Conservation (phyloP, 1,140 invertebrate species). For the Drosophila pachea region DNA sequence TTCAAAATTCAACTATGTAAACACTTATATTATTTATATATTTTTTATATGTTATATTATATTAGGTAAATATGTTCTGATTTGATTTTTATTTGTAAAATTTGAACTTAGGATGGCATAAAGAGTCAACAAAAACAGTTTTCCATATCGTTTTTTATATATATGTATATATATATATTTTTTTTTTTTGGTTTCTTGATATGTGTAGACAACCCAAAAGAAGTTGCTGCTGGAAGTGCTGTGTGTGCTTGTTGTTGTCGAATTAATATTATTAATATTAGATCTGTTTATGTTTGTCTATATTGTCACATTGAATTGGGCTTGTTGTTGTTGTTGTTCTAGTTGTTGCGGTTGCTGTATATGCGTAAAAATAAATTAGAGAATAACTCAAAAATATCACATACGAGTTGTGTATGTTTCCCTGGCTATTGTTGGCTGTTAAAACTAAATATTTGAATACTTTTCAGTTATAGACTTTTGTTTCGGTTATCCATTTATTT, state of each 20-base stretch:
- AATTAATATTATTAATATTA: slow-evolving; percentile 23
- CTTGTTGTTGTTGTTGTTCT: slow-evolving; percentile 29
- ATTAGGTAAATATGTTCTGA: slow-evolving; percentile 60
- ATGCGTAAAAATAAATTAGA: slow-evolving; percentile 67
- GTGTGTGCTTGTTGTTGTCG: slow-evolving; percentile 60
- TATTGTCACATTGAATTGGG: slow-evolving; percentile 73
- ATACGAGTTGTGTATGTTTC: slow-evolving; percentile 79
- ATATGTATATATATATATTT: slow-evolving; percentile 17
- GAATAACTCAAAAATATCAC: slow-evolving; percentile 78
- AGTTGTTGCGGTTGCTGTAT: slow-evolving; percentile 30
- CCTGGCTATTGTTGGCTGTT: slow-evolving; percentile 79
- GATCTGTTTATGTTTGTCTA: slow-evolving; percentile 22
- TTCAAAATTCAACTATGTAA: slow-evolving; percentile 67
- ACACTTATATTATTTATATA: slow-evolving; percentile 63
- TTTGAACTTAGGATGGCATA: slow-evolving; percentile 78
- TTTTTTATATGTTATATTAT: slow-evolving; percentile 64
- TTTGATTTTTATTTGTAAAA: slow-evolving; percentile 54
- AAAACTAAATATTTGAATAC: slow-evolving; percentile 69
- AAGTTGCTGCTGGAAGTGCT: slow-evolving; percentile 74
- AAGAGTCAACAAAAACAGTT: slow-evolving; percentile 61
- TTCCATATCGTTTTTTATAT: slow-evolving; percentile 21
- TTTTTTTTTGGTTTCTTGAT: slow-evolving; percentile 59
- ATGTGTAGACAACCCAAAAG: slow-evolving; percentile 78
- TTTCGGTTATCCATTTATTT: slow-evolving; percentile 52
- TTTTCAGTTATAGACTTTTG: slow-evolving; percentile 50